Conservation (phyloP, 2,888 invertebrate species). For the Zele albiditarsus region DNA sequence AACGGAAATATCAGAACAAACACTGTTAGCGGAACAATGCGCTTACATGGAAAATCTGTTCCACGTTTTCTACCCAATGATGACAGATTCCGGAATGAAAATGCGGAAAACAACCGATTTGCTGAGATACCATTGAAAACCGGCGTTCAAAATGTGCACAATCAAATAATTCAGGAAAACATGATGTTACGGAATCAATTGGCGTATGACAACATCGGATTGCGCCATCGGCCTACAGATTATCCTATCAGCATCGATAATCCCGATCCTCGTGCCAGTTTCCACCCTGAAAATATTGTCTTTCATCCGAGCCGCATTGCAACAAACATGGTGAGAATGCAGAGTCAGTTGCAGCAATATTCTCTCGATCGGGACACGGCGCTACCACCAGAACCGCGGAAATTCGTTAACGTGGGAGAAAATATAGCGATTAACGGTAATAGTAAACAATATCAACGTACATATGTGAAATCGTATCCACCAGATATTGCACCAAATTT, state of each 20-base stretch:
- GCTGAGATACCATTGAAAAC: constrained; percentile 68
- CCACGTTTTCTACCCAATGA: constrained; percentile 57
- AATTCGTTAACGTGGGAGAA: constrained; percentile 54
- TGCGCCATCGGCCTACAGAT: constrained; percentile 38
- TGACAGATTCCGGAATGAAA: constrained; percentile 42
- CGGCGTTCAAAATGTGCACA: constrained; percentile 70
- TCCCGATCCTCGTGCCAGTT: constrained; percentile 30
- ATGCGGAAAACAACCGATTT: constrained; percentile 58
- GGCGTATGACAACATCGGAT: constrained; percentile 36
- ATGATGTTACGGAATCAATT: constrained; percentile 68
- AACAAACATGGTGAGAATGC: constrained; percentile 60
- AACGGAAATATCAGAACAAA: constrained; percentile 68
- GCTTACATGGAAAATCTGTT: constrained; percentile 54
- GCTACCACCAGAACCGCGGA: constrained; percentile 67
- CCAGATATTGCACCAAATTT: constrained; percentile 66
- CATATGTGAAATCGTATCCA: constrained; percentile 49
- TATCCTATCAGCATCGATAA: constrained; percentile 42
- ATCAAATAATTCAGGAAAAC: constrained; percentile 71
- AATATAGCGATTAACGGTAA: constrained; percentile 47
- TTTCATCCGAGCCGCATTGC: constrained; percentile 53
- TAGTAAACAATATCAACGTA: constrained; percentile 13
- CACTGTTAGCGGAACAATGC: constrained; percentile 59
- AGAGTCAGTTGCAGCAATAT: constrained; percentile 62
- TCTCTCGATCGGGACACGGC: constrained; percentile 56
- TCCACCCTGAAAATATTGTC: constrained; percentile 27